Evolutionary conservation across 2,113 vertebrate species (phyloP).

Genomic region (Apistogramma diplotaenia): DNA sequence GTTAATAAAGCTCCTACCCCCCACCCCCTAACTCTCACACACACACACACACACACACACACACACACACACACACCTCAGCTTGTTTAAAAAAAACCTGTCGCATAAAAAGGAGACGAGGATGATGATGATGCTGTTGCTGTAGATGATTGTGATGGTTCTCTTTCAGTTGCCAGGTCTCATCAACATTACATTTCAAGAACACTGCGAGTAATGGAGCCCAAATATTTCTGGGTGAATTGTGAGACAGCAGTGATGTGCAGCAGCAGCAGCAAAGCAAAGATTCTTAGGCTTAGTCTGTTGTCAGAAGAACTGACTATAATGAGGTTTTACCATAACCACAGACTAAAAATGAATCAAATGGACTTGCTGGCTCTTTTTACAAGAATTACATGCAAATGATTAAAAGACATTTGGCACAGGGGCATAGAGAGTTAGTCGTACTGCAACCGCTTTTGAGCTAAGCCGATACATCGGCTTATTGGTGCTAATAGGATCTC

Average conservation of each 20-base stretch:
- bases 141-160: neutral
- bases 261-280: too few relatives aligned
- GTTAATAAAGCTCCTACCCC: conserved; percentile 6
- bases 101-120: neutral
- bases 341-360: neutral
- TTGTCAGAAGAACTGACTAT: neutral
- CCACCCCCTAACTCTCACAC: too few relatives aligned
- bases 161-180: neutral
- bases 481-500: neutral
- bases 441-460: neutral
- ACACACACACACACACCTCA: neutral
- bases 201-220: neutral
- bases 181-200: neutral
- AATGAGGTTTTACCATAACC: neutral
- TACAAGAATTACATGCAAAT: neutral
- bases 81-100: conserved; percentile 6
- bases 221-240: neutral
- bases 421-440: neutral
- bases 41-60: neutral
- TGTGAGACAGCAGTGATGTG: neutral
- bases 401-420: neutral
- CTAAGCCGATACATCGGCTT: neutral
- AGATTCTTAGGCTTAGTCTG: neutral
- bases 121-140: neutral
- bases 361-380: neutral